Evolutionary conservation across 2,797 vertebrate genomes (phyloP).

Genomic region (Sternotherus odoratus): DNA sequence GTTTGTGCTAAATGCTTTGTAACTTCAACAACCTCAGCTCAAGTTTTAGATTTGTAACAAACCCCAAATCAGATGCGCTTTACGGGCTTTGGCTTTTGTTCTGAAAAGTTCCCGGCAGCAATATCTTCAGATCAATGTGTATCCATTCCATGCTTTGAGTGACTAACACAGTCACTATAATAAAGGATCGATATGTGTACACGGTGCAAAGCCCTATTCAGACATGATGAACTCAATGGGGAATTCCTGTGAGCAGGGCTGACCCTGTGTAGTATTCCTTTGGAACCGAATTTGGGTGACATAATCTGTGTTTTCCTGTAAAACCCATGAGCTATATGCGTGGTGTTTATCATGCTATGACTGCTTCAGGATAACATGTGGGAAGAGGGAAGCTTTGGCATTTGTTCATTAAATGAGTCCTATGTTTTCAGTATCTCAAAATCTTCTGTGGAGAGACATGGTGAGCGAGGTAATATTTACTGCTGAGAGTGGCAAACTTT

Average conservation of each 20-base stretch:
- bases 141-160: background rate
- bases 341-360: constrained; percentile 19
- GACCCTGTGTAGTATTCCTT: background rate
- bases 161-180: background rate
- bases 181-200: background rate
- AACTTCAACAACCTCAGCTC: background rate
- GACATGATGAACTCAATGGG: background rate
- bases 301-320: background rate
- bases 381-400: background rate
- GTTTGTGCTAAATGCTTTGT: background rate
- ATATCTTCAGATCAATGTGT: background rate
- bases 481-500: background rate
- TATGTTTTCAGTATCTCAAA: constrained; percentile 24
- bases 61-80: background rate
- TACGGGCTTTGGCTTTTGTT: background rate
- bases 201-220: background rate
- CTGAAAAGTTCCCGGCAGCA: background rate
- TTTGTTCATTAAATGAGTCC: constrained; percentile 30
- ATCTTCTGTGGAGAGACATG: constrained; percentile 7
- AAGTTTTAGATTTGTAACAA: background rate
- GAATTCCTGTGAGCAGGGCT: background rate
- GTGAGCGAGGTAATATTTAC: background rate
- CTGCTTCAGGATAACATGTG: background rate
- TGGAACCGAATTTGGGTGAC: background rate
- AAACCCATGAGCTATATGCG: background rate